A percentile compares a stretch with the other conserved stretches of the same genome.
These are phyloP conservation scores for Hydrocynus forskahlii DNA, from an alignment of 2,797 vertebrate species.

Conservation along the genomic window DNA sequence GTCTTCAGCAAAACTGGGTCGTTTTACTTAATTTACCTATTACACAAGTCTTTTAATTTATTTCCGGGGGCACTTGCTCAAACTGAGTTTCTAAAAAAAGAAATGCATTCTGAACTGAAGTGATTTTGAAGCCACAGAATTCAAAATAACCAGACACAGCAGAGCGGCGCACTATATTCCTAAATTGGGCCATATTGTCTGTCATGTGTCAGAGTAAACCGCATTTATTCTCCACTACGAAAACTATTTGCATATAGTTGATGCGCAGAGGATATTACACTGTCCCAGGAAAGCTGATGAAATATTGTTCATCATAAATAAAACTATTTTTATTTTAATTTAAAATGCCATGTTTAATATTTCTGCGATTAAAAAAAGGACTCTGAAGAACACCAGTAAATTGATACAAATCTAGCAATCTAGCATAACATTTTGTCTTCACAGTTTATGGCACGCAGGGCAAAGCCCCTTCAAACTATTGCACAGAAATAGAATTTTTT, in stretches of 20 bases:
- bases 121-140: slow-evolving; percentile 19
- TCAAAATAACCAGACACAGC: slow-evolving; percentile 8
- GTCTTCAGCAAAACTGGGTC: slow-evolving; percentile 76
- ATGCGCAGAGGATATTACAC: neutral
- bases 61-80: slow-evolving; percentile 61
- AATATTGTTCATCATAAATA: neutral
- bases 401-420: neutral
- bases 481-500: neutral
- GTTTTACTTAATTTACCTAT: slow-evolving; percentile 72
- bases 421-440: too few species aligned
- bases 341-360: neutral
- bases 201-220: slow-evolving; percentile 3
- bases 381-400: neutral
- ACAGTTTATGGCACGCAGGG: neutral
- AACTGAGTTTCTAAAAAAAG: slow-evolving; percentile 68
- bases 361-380: neutral
- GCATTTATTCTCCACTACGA: slow-evolving; percentile 3
- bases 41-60: slow-evolving; percentile 66
- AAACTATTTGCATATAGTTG: neutral
- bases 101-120: slow-evolving; percentile 64
- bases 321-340: neutral
- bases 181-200: slow-evolving; percentile 2
- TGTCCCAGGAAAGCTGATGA: neutral
- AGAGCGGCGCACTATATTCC: neutral
- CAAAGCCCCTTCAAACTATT: neutral